These are phyloP conservation scores for Pyrgilauda ruficollis DNA, from an alignment of 2,113 vertebrate genomes.

Conservation along the genomic window DNA sequence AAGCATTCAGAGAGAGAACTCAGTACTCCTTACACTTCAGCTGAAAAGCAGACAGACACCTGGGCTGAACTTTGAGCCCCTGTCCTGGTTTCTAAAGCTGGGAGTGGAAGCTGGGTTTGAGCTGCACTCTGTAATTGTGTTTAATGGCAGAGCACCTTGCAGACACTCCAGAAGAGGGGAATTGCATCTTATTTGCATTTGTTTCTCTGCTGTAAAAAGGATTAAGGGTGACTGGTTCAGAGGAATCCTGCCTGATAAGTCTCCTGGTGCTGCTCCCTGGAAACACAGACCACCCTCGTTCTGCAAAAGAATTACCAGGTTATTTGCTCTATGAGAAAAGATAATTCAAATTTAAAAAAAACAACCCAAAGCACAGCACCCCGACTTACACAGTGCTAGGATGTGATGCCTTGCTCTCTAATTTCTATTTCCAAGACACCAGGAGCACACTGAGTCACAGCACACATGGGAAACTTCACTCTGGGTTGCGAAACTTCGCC, in stretches of 20 bases:
- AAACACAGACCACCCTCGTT: neutral
- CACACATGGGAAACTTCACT: conserved; percentile 14
- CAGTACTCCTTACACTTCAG: neutral
- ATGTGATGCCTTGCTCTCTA: neutral
- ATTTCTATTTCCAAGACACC: neutral
- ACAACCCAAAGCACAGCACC: neutral
- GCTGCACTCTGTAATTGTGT: conserved; percentile 5
- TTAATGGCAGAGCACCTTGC: neutral
- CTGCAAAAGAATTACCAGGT: neutral
- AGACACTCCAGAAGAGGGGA: neutral
- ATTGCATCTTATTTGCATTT: conserved; percentile 10
- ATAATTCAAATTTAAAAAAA: neutral
- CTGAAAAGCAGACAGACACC: neutral
- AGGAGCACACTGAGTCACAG: neutral
- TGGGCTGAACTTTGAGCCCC: neutral
- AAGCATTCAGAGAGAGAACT: neutral
- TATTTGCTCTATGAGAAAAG: neutral
- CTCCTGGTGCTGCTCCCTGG: neutral
- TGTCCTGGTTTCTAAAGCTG: neutral
- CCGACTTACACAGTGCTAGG: neutral
- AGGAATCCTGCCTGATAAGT: conserved; percentile 10
- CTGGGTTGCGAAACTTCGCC: neutral
- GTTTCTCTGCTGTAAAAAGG: neutral
- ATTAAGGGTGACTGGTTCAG: neutral
- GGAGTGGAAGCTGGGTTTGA: neutral